Evolutionary conservation across 2,888 invertebrate species (phyloP), one percentile per base, ranked within the genome.

Genomic region (Nomada lathburiana): DNA sequence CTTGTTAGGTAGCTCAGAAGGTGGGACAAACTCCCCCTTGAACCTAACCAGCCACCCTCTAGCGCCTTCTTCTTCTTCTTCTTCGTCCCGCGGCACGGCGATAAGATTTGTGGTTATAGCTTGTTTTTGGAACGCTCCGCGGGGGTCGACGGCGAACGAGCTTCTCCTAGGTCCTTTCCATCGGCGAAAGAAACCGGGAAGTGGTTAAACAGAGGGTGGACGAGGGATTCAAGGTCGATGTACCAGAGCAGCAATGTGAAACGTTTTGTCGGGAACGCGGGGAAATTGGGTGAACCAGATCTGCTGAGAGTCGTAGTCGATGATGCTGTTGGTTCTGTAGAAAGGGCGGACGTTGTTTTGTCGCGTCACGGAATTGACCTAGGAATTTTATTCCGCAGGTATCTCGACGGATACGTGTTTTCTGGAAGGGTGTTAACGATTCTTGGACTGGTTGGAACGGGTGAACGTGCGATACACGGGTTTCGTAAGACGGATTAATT

Each of bases 81-180:
- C 75, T 71, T 77, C 71, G 74, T 72, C 76, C 59, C 71, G 64
- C 84, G 70, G 70, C 80, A 75, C 68, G 79, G 83, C 85, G 87
- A 88, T 88, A 91, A 92, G 93, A 92, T 92, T 93, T 93, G 92
- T 93, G 92, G 92, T 92, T 92, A 92, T 92, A 86, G 90, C 89
- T 85, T 88, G 89, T 91, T 92, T 91, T 92, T 90, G 87, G 89
- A 68, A 57, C 71, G 57, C 79, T 65, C 80, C 72, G 76, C 82
- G 77, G 85, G 75, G 68, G 76, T 53, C 73, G 74, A 55, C 67
- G 71, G 26, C 72, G 70, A 53, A 52, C 60, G 52, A 63, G 71
- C 42, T 71, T 81, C 71, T 76, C 67, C 73, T 65, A 57, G 75
- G 52, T 84, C 81, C 76, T 76, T 76, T 67, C 47, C 63, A 36